Base-by-base conservation (phyloP, 1,140 invertebrate genomes). In the Bombus soroeensis region DNA sequence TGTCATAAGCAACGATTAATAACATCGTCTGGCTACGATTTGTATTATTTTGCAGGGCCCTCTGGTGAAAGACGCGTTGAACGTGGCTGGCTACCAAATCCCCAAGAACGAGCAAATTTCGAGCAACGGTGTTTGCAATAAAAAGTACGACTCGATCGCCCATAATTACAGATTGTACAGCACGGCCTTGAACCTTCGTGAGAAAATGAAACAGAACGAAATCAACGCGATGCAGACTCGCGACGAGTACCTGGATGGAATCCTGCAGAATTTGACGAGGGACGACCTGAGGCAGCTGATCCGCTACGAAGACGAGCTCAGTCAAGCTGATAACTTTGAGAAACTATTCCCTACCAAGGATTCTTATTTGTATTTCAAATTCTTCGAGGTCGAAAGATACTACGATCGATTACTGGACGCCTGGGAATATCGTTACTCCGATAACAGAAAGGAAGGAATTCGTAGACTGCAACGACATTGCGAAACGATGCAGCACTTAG, bases 331-430 rank as follows among this genome's bases (percentile, higher is more conserved):
- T 89, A 95, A 97, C 72, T 98, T 99, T 91, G 96, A 97, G 91
- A 96, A 98, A 80, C 97, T 99, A 79, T 99, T 99, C 95, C 99
- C 99, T 1, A 97, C 97, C 8, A 92, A 95, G 10, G 95, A 97
- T 41, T 97, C 97, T 5, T 95, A 98, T 92, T 96, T 96, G 81
- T 99, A 99, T 94, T 96, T 98, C 34, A 96, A 97, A 86, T 99
- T 96, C 94, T 97, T 99, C 94, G 97, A 98, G 88, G 96, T 96
- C 12, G 97, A 97, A 5, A 95, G 98, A 25, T 99, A 99, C 95
- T 99, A 99, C 94, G 99, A 99, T 95, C 96, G 98, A 43, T 95
- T 99, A n/a, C 96, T 99, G 87, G 98, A 99, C 95, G 98, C 98
- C 15, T 99, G 98, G 98, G 98, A 99, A 94, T 94, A 96, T 25